phyloP scores from a whole-genome alignment of 2,888 invertebrate species.

The Campoletis raptor region DNA sequence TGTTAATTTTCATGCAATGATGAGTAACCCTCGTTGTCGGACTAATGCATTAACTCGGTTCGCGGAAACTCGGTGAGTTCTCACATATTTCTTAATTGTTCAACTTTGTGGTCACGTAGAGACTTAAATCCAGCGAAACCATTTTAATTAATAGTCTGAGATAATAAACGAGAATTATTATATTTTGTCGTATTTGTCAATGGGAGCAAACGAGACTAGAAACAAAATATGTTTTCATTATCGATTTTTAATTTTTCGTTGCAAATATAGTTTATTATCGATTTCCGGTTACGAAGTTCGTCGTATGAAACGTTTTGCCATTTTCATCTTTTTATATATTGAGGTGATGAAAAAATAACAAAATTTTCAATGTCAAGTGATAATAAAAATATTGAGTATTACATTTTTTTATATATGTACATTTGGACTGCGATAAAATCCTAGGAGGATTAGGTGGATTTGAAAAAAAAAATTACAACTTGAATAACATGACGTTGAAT shows the following conservation, averaged over 20 bases:
- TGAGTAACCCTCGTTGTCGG: background rate
- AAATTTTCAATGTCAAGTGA: background rate
- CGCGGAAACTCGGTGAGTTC: background rate
- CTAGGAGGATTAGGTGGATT: background rate
- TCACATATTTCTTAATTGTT: background rate
- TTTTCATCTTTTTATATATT: background rate
- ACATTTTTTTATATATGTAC: background rate
- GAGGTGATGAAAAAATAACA: background rate
- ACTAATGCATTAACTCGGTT: background rate
- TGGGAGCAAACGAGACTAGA: background rate
- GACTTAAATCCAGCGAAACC: background rate
- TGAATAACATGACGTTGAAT: background rate
- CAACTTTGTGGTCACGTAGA: background rate
- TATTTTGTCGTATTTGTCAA: slow-evolving; percentile 1
- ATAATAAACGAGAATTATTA: background rate
- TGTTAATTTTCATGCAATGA: background rate
- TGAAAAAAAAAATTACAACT: background rate
- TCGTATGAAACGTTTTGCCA: too few relatives aligned
- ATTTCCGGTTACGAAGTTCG: background rate
- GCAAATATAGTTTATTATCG: background rate
- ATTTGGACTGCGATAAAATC: background rate
- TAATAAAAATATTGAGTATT: background rate
- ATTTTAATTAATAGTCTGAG: background rate
- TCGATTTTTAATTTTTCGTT: background rate
- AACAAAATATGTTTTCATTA: background rate